Conservation (phyloP, 2,797 vertebrate species). For the Cichlasoma orientale region DNA sequence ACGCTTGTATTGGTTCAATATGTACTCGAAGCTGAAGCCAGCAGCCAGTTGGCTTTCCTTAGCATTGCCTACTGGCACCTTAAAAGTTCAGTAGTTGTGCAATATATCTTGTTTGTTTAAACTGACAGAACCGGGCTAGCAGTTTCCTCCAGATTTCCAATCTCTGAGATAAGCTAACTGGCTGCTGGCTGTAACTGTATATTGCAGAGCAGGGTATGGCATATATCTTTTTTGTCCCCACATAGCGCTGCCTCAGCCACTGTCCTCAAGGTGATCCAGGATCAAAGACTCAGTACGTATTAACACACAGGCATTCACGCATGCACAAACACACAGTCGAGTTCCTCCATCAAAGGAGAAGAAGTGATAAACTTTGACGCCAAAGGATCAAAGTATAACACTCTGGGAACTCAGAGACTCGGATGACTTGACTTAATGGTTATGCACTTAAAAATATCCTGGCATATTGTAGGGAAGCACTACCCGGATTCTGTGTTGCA, state of each 20-base stretch:
- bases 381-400: slow-evolving; percentile 40
- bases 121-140: background rate
- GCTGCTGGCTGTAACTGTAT: background rate
- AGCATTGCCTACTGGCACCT: background rate
- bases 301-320: slow-evolving; percentile 35
- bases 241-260: slow-evolving; percentile 32
- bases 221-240: slow-evolving; percentile 21
- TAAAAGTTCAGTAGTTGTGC: background rate
- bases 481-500: background rate
- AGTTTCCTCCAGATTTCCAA: slow-evolving; percentile 1
- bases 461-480: background rate
- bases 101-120: background rate
- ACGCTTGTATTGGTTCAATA: background rate
- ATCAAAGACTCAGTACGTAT: slow-evolving; percentile 42
- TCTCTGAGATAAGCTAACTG: background rate
- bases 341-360: slow-evolving; percentile 34
- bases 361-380: slow-evolving; percentile 37
- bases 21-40: background rate
- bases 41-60: background rate
- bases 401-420: slow-evolving; percentile 23
- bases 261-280: slow-evolving; percentile 55
- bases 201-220: slow-evolving; percentile 16
- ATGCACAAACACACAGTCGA: slow-evolving; percentile 21
- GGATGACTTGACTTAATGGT: slow-evolving; percentile 34
- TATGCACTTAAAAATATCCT: slow-evolving; percentile 24